A percentile compares a stretch with the other conserved stretches of the same genome.
Evolutionary conservation across 2,113 vertebrate species (phyloP).

Genomic region (Callipepla californica): DNA sequence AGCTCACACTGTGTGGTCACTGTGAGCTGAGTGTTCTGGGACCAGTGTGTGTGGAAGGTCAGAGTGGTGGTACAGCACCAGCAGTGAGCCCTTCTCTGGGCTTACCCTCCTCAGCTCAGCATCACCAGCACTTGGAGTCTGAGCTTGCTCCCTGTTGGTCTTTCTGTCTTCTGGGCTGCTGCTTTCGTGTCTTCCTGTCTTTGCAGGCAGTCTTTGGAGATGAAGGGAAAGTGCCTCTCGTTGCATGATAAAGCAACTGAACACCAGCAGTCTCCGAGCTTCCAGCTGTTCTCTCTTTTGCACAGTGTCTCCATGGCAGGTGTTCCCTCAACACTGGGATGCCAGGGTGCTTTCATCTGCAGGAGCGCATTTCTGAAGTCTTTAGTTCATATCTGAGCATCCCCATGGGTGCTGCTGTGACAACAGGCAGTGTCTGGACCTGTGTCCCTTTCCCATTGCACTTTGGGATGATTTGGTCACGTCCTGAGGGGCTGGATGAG

Average conservation of each 20-base stretch:
- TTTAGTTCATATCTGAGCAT: accelerated
- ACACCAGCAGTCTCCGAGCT: background rate
- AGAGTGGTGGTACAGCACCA: background rate
- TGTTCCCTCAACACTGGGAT: background rate
- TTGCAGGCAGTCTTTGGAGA: background rate
- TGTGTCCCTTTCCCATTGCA: accelerated
- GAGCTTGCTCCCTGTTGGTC: background rate
- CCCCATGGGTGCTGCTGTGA: accelerated
- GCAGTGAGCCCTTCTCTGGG: background rate
- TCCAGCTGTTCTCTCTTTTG: background rate
- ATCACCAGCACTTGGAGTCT: accelerated
- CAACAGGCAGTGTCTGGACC: accelerated
- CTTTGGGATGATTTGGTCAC: background rate
- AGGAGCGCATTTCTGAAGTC: accelerated
- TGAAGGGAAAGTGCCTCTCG: background rate
- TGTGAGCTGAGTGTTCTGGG: background rate
- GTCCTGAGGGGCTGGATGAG: background rate
- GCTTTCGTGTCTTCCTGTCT: accelerated
- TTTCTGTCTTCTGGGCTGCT: background rate
- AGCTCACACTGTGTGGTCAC: background rate
- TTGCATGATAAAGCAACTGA: background rate
- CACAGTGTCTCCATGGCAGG: background rate
- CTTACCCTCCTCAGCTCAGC: background rate
- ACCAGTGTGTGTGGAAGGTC: background rate
- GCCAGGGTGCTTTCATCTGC: background rate